These are phyloP conservation scores for Sphenodon punctatus DNA, from an alignment of 2,797 vertebrate genomes.

Conservation along the genomic window DNA sequence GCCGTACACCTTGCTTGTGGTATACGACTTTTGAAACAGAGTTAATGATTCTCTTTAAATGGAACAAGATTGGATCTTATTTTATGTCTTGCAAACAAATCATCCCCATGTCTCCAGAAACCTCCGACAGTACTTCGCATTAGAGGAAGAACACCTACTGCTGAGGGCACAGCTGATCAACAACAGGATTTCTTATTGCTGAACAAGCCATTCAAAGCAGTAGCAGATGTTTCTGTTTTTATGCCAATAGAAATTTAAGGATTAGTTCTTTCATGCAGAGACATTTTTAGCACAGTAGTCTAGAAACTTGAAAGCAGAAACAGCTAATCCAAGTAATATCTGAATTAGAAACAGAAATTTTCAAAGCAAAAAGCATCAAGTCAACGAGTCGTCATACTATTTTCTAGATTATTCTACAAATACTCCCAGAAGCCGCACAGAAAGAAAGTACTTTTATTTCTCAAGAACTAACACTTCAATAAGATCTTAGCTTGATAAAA, in stretches of 20 bases:
- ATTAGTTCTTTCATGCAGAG: constrained; percentile 30
- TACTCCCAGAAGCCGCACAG: neutral
- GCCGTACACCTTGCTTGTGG: neutral
- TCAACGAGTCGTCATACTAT: neutral
- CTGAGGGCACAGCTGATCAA: neutral
- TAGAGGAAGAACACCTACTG: neutral
- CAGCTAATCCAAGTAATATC: neutral
- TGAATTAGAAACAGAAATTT: neutral
- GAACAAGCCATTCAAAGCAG: constrained; percentile 3
- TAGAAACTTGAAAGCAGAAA: constrained; percentile 30
- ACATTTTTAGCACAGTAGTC: constrained; percentile 25
- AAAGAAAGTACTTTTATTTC: neutral
- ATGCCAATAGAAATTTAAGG: constrained; percentile 29
- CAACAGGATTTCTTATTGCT: neutral
- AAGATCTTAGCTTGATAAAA: neutral
- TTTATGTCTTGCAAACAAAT: neutral
- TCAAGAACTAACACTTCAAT: neutral
- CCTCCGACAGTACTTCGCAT: neutral
- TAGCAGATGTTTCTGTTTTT: constrained; percentile 33
- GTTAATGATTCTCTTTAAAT: neutral
- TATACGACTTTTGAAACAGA: neutral
- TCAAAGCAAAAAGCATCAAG: neutral
- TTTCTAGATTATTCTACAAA: neutral
- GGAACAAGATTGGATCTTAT: neutral
- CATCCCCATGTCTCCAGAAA: neutral